Base-by-base conservation (phyloP, 1,140 invertebrate genomes). In the Drosophila bocki region DNA sequence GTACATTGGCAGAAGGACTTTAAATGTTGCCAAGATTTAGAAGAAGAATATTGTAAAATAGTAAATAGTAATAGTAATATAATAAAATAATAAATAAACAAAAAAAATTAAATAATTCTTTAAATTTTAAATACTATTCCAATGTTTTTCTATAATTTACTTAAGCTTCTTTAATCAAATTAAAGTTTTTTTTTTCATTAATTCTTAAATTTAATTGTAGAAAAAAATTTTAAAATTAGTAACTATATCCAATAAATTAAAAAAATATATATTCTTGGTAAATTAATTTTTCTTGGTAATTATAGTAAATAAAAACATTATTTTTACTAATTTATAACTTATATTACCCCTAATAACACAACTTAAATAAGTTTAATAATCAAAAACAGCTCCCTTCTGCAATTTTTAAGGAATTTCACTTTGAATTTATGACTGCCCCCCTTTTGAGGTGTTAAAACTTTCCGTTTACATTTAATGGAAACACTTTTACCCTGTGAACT, bases 381-480 rank as follows among this genome's bases (percentile, higher is more conserved):
- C 12, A 22, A 15, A 5, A 41, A 32, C 22, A 11, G 32, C 19
- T 33, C 3, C 7, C 4, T 7, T 9, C 41, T 19, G 37, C 17
- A 58, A 12, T 58, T 57, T 63, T 12, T 19, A 19, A 2, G 7
- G 7, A 8, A 33, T 33, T 17, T 12, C 11, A 2, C 26, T 13
- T 17, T 1, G n/a, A 35, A 59, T 59, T 41, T 63, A 58, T 63
- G 33, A 22, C 44, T 19, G n/a, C 17, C 8, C 9, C 2, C 3
- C 3, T 39, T 44, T 44, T 8, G 29, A 61, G 37, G 62, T 35
- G 15, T 45, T 62, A 45, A 44, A 62, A 65, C 19, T 65, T 58
- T 12, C 26, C n/a, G 35, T 29, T 29, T 29, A 17, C 54, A 58
- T 37, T 58, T 59, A 32, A 26, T 35, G 39, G 12, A 44, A 29